phyloP scores from a whole-genome alignment of 2,797 vertebrate species.

The Semaprochilodus insignis region DNA sequence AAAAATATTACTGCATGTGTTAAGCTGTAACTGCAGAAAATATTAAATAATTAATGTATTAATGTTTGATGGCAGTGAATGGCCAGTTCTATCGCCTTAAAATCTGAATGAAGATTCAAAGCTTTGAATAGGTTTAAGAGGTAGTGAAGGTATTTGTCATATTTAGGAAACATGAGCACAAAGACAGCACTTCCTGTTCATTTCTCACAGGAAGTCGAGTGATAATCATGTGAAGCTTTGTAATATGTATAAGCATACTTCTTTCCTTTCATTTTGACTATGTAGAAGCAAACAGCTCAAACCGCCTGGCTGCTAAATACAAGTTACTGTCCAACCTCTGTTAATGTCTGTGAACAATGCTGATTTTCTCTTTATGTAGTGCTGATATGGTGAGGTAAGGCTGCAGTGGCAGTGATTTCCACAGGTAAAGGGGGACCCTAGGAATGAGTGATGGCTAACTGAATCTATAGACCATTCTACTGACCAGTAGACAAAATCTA shows the following conservation, averaged over 20 bases:
- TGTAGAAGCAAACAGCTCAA: not conserved
- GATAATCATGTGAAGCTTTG: not conserved
- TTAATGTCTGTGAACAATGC: not conserved
- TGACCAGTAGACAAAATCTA: too few relatives aligned
- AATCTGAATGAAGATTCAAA: not conserved
- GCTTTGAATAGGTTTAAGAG: not conserved
- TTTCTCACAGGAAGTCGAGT: slow-evolving; percentile 23
- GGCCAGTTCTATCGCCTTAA: not conserved
- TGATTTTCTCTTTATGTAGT: too few relatives aligned
- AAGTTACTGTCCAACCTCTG: too few relatives aligned
- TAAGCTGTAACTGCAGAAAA: not conserved
- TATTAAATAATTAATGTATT: not conserved
- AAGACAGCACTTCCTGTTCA: not conserved
- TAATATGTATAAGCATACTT: not conserved
- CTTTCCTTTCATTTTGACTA: not conserved
- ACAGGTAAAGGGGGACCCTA: too few relatives aligned
- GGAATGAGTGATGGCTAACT: too few relatives aligned
- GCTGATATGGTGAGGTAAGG: too few relatives aligned
- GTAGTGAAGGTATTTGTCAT: not conserved
- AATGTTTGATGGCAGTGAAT: not conserved
- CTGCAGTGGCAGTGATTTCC: not conserved
- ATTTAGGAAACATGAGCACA: not conserved
- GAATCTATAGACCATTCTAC: too few relatives aligned
- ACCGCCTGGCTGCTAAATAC: not conserved
- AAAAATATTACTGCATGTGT: not conserved